Evolutionary conservation across 2,888 invertebrate genomes (phyloP).

Genomic region (Cyrtodaria siliqua): DNA sequence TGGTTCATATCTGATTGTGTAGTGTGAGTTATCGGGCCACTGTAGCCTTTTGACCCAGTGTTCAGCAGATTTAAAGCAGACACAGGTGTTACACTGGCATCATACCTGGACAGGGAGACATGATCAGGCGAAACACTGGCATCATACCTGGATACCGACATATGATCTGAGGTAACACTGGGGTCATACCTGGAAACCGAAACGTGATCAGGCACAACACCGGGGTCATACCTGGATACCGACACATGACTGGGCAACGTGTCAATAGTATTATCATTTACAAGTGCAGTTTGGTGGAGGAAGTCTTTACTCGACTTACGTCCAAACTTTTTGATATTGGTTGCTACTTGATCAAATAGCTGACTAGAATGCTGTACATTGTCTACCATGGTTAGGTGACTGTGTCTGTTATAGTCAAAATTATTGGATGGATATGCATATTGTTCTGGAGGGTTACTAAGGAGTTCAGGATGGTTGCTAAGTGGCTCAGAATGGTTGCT

Average conservation of each 20-base stretch:
- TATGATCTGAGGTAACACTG: no score
- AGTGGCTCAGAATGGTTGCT: no score
- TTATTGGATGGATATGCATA: neutral
- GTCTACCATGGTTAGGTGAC: neutral
- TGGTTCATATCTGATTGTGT: neutral
- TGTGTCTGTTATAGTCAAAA: neutral
- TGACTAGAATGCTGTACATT: constrained; percentile 7
- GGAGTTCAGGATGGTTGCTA: no score
- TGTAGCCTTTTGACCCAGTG: constrained; percentile 25
- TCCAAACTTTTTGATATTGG: constrained; percentile 30
- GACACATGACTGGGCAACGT: no score
- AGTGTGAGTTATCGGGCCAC: neutral
- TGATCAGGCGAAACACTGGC: neutral
- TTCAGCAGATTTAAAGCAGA: constrained; percentile 53
- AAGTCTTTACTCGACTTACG: constrained; percentile 3
- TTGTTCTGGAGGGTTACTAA: constrained; percentile 1
- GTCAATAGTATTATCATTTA: neutral
- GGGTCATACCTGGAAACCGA: no score
- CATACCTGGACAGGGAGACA: neutral
- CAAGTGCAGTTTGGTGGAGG: neutral
- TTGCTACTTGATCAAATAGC: constrained; percentile 55
- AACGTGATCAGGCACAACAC: no score
- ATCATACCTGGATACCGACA: neutral
- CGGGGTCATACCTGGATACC: no score
- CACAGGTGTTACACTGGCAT: constrained; percentile 22